Evolutionary conservation across 2,113 vertebrate genomes (phyloP).

Genomic region (Oriolus oriolus): DNA sequence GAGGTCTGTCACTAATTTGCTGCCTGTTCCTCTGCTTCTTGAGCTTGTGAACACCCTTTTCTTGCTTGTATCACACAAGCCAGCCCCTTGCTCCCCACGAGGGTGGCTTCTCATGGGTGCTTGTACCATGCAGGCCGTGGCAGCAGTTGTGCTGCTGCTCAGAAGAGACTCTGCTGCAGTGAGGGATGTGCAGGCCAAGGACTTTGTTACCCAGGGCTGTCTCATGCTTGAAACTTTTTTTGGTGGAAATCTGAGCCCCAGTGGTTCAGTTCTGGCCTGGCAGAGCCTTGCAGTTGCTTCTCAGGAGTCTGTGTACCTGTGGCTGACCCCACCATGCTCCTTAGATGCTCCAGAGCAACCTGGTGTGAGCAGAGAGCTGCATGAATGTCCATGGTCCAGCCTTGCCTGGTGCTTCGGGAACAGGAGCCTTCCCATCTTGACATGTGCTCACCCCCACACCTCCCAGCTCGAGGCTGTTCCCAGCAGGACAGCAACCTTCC

Average conservation of each 20-base stretch:
- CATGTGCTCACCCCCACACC: neutral
- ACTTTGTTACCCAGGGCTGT: neutral
- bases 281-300: neutral
- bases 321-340: neutral
- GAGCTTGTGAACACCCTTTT: neutral
- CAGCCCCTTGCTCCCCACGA: neutral
- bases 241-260: neutral
- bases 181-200: neutral
- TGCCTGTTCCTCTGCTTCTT: neutral
- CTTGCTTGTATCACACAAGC: neutral
- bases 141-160: neutral
- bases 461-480: accelerated
- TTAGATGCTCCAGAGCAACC: neutral
- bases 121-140: neutral
- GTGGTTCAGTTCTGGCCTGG: neutral
- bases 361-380: neutral
- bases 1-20: neutral
- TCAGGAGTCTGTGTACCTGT: neutral
- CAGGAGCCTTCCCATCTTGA: neutral
- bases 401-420: neutral
- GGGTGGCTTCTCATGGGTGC: neutral
- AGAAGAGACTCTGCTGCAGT: neutral
- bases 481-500: neutral
- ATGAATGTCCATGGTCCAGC: neutral
- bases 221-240: neutral